These are phyloP conservation scores for Nothocercus julius DNA, from an alignment of 2,113 vertebrate species.

Conservation along the genomic window DNA sequence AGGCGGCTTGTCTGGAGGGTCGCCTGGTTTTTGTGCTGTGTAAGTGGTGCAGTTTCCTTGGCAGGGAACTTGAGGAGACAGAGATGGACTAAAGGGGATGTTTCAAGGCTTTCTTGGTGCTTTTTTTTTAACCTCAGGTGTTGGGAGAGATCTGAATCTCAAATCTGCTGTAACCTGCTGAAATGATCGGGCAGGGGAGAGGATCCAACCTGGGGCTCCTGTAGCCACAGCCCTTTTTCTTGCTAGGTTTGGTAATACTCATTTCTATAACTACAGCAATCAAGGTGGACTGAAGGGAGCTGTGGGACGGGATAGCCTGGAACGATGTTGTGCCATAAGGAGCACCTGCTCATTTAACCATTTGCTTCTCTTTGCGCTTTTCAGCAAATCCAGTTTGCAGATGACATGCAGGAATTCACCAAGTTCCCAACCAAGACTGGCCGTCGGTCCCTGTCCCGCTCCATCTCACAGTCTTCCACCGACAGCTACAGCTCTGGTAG, in stretches of 20 bases:
- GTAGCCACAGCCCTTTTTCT: neutral
- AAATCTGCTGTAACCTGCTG: neutral
- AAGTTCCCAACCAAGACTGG: conserved; percentile 96
- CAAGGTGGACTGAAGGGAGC: neutral
- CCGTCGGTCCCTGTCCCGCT: conserved; percentile 93
- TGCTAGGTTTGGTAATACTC: neutral
- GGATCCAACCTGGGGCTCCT: neutral
- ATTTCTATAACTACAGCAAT: fast-evolving
- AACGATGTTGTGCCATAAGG: fast-evolving
- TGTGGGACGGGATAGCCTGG: fast-evolving
- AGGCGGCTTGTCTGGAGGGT: neutral
- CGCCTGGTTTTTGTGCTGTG: fast-evolving
- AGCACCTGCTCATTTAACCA: neutral
- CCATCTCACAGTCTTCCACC: conserved; percentile 97
- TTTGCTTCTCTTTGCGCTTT: neutral
- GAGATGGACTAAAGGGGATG: neutral
- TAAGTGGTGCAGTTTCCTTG: neutral
- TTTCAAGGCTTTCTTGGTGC: neutral
- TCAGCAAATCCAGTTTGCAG: conserved; percentile 96
- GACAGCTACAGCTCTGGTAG: conserved; percentile 99
- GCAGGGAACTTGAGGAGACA: neutral
- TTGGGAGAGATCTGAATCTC: neutral
- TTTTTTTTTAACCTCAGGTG: neutral
- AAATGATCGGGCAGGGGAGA: neutral
- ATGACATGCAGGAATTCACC: conserved; percentile 98